Evolutionary conservation across 2,888 invertebrate species (phyloP), one percentile per base, ranked within the genome.

Genomic region (Drosophila ustulata): DNA sequence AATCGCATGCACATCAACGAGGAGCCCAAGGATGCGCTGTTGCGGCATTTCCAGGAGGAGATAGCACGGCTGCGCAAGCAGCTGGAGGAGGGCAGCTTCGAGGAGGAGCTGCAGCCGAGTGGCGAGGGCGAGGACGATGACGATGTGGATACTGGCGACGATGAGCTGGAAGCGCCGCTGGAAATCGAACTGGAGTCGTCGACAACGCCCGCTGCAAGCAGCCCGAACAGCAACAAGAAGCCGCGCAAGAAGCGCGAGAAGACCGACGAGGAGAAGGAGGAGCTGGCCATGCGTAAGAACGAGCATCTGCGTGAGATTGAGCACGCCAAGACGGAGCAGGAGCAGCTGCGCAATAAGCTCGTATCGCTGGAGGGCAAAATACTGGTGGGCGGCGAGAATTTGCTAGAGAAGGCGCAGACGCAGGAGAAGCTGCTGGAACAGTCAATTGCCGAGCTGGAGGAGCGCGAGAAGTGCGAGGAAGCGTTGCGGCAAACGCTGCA

Each of bases 1-100:
- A 99, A 99, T 93, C 95, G 96, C 83, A 98, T 98, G 65, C 96
- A 96, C 88, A 96, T 99, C 71, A 99, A 99, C 92, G 98, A 98
- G 91, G 99, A 99, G 92, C 98, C 99, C 0, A 99, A 99, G 82
- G 98, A 99, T 93, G 98, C 99, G 0, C 93, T 99, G 50, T 94
- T 99, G 23, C 95, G 98, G 53, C 96, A 98, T 93, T 99, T 98
- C 93, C 99, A 99, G 93, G 96, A 97, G 88, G 99, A 99, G 93
- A 99, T 99, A 79, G 97, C 98, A 79, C 96, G 97, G 61, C 94
- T 99, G 50, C 96, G 96, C 80, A 96, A 96, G 79, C 97, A 98
- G 90, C 93, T 99, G 65, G 96, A 96, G 84, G 96, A 97, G 72
- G 93, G 92, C 3, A 89, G 83, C 25, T 89, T 91, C 11, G 94